Conservation (phyloP, 2,797 vertebrate genomes). For the Ctenosaura bakeri region DNA sequence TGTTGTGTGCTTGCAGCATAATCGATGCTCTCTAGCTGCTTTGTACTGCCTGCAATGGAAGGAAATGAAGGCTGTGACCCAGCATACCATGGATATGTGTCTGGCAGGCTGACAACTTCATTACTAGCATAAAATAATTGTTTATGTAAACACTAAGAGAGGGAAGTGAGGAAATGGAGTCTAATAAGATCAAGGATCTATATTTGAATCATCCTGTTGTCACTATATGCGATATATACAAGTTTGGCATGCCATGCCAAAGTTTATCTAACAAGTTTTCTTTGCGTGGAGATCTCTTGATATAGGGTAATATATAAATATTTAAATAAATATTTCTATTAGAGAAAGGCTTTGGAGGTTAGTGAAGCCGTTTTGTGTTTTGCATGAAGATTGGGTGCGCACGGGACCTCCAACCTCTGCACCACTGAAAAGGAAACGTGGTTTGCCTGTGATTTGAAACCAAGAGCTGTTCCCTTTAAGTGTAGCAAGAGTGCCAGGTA, state of each 20-base stretch:
- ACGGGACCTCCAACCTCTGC: neutral
- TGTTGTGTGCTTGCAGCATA: fast-evolving
- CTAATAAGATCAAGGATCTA: slow-evolving; percentile 29
- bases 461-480: neutral
- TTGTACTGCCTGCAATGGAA: slow-evolving; percentile 16
- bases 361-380: neutral
- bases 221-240: neutral
- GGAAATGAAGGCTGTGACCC: slow-evolving; percentile 1
- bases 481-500: too few relatives aligned
- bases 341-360: neutral
- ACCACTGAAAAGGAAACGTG: neutral
- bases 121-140: slow-evolving; percentile 34
- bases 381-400: neutral
- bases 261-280: slow-evolving; percentile 19
- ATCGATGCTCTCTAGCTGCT: slow-evolving; percentile 36
- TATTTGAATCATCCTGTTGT: slow-evolving; percentile 35
- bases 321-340: neutral
- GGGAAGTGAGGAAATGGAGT: neutral
- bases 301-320: too few relatives aligned
- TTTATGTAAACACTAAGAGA: neutral
- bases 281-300: neutral
- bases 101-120: slow-evolving; percentile 2
- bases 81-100: slow-evolving; percentile 29
- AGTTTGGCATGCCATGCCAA: slow-evolving; percentile 15
- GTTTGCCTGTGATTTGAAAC: neutral